phyloP scores from a whole-genome alignment of 30 jellyfish, hydroid and myxozoan genomes.

The Turritopsis dohrnii region DNA sequence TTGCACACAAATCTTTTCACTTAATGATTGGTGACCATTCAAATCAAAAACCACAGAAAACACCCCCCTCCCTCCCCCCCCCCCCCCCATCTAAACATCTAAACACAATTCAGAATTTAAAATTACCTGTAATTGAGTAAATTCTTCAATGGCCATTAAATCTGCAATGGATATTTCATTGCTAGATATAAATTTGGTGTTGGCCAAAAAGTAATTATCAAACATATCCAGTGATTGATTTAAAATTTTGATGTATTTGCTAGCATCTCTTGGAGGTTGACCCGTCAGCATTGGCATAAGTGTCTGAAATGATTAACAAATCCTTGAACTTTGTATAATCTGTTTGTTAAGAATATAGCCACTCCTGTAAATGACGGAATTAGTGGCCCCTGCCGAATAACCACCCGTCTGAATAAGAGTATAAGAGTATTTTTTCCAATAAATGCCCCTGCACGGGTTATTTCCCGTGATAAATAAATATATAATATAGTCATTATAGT shows the following conservation, averaged over 20 bases:
- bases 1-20: too few species aligned
- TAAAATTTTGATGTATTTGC: conserved; percentile 12
- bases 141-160: conserved; percentile 66
- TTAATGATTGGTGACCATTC: too few species aligned
- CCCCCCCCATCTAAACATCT: neutral
- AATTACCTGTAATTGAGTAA: conserved; percentile 59
- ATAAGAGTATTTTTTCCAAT: too few species aligned
- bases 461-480: too few species aligned
- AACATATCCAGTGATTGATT: conserved; percentile 30
- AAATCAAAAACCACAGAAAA: too few species aligned
- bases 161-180: conserved; percentile 80
- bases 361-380: too few species aligned
- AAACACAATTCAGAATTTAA: neutral
- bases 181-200: conserved; percentile 58
- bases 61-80: neutral
- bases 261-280: conserved; percentile 50
- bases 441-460: too few species aligned
- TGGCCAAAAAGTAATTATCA: conserved; percentile 56
- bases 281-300: conserved; percentile 70
- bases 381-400: too few species aligned
- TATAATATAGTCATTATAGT: too few species aligned
- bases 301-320: conserved; percentile 34
- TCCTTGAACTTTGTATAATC: too few species aligned
- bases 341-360: too few species aligned
- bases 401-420: too few species aligned